A percentile compares a stretch with the other conserved stretches of the same genome.
Evolutionary conservation across 2,113 vertebrate species (phyloP).

Genomic region (Brachypodius melanocephalos): DNA sequence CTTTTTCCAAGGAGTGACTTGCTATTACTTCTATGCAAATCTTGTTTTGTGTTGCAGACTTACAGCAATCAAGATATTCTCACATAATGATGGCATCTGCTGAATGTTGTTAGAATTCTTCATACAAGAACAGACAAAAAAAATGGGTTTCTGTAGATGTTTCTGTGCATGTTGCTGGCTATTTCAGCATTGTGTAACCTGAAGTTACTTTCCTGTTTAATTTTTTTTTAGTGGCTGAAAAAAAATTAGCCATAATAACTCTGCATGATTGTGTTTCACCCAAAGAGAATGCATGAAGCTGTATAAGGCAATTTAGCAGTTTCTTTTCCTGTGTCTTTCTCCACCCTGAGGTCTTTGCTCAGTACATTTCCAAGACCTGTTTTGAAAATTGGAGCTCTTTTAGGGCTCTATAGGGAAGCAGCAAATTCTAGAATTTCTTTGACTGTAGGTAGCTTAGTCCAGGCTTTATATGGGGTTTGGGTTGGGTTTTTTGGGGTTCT

Average conservation of each 20-base stretch:
- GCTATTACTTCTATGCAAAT: slow-evolving; percentile 2
- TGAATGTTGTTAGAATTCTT: neutral
- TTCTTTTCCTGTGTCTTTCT: neutral
- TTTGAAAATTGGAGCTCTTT: neutral
- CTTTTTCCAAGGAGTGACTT: neutral
- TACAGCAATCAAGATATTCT: neutral
- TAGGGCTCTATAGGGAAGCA: neutral
- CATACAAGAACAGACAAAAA: neutral
- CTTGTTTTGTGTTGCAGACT: neutral
- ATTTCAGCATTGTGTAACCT: neutral
- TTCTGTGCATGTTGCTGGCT: neutral
- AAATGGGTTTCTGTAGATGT: neutral
- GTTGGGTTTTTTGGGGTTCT: neutral
- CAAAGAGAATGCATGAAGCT: neutral
- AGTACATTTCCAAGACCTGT: neutral
- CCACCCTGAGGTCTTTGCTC: neutral
- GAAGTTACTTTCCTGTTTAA: neutral
- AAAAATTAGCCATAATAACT: neutral
- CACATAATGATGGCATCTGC: neutral
- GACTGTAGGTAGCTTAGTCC: neutral
- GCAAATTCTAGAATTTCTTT: neutral
- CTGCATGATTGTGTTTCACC: neutral
- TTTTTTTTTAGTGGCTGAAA: neutral
- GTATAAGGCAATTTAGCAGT: neutral
- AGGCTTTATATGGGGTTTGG: neutral